Base-by-base conservation (phyloP, 2,888 invertebrate genomes). In the Rhamnusium bicolor region DNA sequence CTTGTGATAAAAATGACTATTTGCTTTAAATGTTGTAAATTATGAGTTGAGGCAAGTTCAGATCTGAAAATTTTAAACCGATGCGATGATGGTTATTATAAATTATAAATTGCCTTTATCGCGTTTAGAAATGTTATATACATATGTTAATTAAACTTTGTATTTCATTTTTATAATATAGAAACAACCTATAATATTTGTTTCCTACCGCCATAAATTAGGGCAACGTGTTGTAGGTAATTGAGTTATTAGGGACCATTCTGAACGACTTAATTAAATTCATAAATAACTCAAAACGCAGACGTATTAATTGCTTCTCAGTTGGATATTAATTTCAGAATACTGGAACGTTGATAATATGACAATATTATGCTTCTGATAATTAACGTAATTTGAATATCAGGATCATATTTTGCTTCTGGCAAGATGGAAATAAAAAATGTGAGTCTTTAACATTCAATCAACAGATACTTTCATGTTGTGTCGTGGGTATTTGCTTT, bases 21-120 rank as follows among this genome's bases (percentile, higher is more conserved):
- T 53, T 53, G 32, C 29, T 53, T 53, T 32, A 65, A 65, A 65
- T 65, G 32, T 51, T 51, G 53, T 21, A 53, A 65, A 65, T 65
- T 53, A 32, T 7, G 16, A 58, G 8, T 32, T 14, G 32, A 65
- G 29, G 2, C 8, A 21, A 21, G 27, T 32, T 29, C 58, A 29
- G 8, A 58, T 60, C 21, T 46, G 18, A 8, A 14, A 16, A 18
- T 16, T 10, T 58, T 29, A 12, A 27, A 14, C 58, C 16, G 16
- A 32, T 14, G 58, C n/a, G n/a, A n/a, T n/a, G n/a, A n/a, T n/a
- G n/a, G n/a, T n/a, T n/a, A n/a, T 60, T 32, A 60, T 14, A 60
- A 32, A 29, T 60, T 56, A n/a, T n/a, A n/a, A 29, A 32, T 60
- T 16, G 29, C 29, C 16, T 10, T 29, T 60, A 58, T 40, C 18